phyloP scores from a whole-genome alignment of 2,797 vertebrate species.

The Eupleurogrammus muticus region DNA sequence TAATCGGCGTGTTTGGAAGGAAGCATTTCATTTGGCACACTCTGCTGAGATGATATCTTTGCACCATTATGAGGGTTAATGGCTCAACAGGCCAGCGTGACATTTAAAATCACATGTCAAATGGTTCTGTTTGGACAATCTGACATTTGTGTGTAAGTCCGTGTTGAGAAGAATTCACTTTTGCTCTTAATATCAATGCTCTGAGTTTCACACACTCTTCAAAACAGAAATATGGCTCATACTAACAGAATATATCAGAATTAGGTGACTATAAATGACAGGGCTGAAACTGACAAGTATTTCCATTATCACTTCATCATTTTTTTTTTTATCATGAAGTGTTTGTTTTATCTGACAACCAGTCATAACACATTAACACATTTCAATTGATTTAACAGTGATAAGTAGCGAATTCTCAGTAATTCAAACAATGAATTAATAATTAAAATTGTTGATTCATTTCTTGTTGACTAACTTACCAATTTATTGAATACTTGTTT shows the following conservation, averaged over 20 bases:
- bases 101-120: not conserved
- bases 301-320: not conserved
- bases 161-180: too few species aligned
- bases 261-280: not conserved
- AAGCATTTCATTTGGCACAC: not conserved
- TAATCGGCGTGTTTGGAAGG: constrained; percentile 1
- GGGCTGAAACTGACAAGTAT: not conserved
- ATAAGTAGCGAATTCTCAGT: not conserved
- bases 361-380: not conserved
- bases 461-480: not conserved
- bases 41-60: constrained; percentile 5
- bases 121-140: too few species aligned
- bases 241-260: not conserved
- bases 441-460: not conserved
- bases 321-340: not conserved
- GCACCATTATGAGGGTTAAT: not conserved
- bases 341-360: too few species aligned
- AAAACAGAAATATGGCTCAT: not conserved
- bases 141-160: too few species aligned
- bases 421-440: not conserved
- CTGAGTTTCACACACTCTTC: not conserved
- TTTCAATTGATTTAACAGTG: not conserved
- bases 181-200: not conserved
- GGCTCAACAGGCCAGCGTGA: constrained; percentile 1
- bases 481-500: not conserved